Percentiles rank a stretch among this genome's conserved stretches.
Conservation (phyloP, 2,797 vertebrate genomes). For the Pantherophis vulpinus region DNA sequence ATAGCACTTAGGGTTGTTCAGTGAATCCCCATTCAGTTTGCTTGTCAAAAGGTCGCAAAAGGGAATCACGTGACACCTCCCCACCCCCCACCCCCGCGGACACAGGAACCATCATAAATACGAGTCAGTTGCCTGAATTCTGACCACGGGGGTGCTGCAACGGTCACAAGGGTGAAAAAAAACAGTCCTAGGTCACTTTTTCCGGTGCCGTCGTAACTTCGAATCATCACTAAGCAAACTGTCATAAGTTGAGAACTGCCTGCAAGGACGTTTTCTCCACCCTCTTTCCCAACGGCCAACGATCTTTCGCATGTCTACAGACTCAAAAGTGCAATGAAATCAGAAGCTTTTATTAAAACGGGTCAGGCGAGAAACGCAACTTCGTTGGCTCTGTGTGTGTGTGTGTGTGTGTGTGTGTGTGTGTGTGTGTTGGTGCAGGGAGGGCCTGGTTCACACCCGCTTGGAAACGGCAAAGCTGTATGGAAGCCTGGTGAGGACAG, state of each 20-base stretch:
- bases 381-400: neutral
- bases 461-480: neutral
- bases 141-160: neutral
- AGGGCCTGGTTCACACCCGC: neutral
- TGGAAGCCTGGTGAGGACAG: neutral
- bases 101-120: neutral
- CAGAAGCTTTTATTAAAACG: constrained; percentile 56
- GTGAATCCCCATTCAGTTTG: no score
- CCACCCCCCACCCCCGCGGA: no score
- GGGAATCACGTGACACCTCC: no score
- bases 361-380: neutral
- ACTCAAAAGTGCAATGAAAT: constrained; percentile 37
- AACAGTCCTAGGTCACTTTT: neutral
- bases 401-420: no score
- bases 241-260: neutral
- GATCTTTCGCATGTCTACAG: neutral
- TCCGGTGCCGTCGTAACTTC: neutral
- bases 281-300: neutral
- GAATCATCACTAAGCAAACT: accelerated
- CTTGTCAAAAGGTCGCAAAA: neutral
- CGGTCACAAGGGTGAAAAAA: neutral
- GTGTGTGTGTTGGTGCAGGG: neutral
- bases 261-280: neutral
- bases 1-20: no score
- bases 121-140: neutral